Base-by-base conservation (phyloP, 2,113 vertebrate genomes). In the Bettongia penicillata region DNA sequence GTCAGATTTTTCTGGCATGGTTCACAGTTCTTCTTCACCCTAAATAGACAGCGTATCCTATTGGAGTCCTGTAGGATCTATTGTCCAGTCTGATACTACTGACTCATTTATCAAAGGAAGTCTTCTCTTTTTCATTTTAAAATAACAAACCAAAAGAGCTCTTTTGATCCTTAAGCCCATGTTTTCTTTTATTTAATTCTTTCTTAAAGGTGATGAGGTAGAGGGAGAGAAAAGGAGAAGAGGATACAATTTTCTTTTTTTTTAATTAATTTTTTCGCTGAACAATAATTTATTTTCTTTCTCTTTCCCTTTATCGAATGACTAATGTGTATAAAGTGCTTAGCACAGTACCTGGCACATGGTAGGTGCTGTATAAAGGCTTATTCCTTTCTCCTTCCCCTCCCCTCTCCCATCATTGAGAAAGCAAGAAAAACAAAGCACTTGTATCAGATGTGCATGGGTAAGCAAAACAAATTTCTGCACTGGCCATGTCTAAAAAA, bases 151-250 rank as follows among this genome's bases (percentile, higher is more conserved):
- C 77, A 89, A 51, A 92, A 47, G 68, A 95, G 47, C 53, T 90
- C 90, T 94, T 25, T 94, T 24, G n/a, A 14, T 37, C 57, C 22
- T n/a, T 95, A 84, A 94, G 94, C 89, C 89, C 95, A 95, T 93
- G 68, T 84, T 89, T 84, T 12, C 26, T 52, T 92, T 11, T 61
- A 90, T 92, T 93, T 57, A 93, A 90, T 91, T 8, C 5, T 48
- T 16, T 51, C 14, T 5, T 51, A 25, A 53, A 52, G 52, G 16
- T 19, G 52, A 22, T 52, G 8, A 8, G 25, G 25, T 26, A 53
- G 53, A 11, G 53, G 53, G 22, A 52, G 52, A 52, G 52, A 53
- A 53, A 23, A 53, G 53, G 53, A 53, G 53, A 26, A 25, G 25
- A 25, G 53, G 25, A 9, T 55, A 55, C 8, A 55, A 55, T 55